A percentile compares a stretch with the other conserved stretches of the same genome.
phyloP scores from a whole-genome alignment of 2,797 vertebrate genomes.

The Cyclopterus lumpus region DNA sequence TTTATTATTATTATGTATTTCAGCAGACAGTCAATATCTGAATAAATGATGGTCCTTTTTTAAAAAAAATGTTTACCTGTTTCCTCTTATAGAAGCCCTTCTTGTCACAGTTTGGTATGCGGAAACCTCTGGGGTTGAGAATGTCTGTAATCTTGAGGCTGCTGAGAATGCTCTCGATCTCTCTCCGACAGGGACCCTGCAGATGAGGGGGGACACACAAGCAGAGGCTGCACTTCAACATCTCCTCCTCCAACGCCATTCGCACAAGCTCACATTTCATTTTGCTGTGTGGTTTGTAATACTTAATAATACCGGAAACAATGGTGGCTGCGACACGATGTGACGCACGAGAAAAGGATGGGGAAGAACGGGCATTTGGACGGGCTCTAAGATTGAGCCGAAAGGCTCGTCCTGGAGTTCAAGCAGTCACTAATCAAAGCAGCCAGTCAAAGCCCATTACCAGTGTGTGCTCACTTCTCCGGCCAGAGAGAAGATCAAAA shows the following conservation, averaged over 20 bases:
- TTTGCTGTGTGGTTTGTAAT: slow-evolving; percentile 3
- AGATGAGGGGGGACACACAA: slow-evolving; percentile 41
- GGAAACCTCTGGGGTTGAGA: slow-evolving; percentile 89
- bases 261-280: neutral
- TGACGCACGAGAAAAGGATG: slow-evolving; percentile 55
- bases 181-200: slow-evolving; percentile 94
- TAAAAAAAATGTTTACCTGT: no score
- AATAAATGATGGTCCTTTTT: neutral
- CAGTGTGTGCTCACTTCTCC: slow-evolving; percentile 75
- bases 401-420: slow-evolving; percentile 69
- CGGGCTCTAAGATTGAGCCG: slow-evolving; percentile 63
- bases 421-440: slow-evolving; percentile 81
- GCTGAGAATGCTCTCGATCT: slow-evolving; percentile 93
- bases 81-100: slow-evolving; percentile 98
- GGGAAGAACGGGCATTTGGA: slow-evolving; percentile 62
- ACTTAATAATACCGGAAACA: no score
- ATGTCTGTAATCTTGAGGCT: slow-evolving; percentile 90
- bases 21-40: neutral
- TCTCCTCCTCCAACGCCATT: neutral
- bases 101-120: slow-evolving; percentile 97
- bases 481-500: slow-evolving; percentile 79
- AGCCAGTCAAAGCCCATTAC: slow-evolving; percentile 78
- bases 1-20: no score
- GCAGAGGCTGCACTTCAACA: slow-evolving; percentile 12
- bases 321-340: slow-evolving; percentile 57